Conservation (phyloP, 1,140 invertebrate species). For the Wiebesia pumilae region DNA sequence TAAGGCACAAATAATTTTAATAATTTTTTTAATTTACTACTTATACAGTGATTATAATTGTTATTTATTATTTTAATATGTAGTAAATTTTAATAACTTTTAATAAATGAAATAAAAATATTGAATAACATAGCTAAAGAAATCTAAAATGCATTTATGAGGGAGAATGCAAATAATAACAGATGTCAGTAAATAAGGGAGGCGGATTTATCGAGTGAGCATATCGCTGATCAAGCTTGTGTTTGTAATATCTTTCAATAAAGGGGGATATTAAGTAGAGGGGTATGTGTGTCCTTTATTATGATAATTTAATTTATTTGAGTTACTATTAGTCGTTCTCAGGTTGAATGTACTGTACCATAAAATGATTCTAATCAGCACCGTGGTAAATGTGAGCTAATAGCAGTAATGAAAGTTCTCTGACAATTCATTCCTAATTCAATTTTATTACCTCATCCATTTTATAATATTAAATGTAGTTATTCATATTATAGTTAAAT, state of each 20-base stretch:
- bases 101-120: conserved; percentile 49
- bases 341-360: conserved; percentile 58
- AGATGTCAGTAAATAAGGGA: conserved; percentile 72
- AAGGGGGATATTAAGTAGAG: conserved; percentile 47
- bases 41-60: not conserved
- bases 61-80: not conserved
- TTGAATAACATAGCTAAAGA: not conserved
- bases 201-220: conserved; percentile 72
- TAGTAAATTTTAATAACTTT: conserved; percentile 29
- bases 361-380: conserved; percentile 70
- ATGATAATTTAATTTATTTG: conserved; percentile 75
- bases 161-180: conserved; percentile 73
- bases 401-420: conserved; percentile 66
- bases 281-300: conserved; percentile 63
- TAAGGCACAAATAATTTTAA: too few relatives aligned
- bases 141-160: not conserved
- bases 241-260: conserved; percentile 56
- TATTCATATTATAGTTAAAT: too few relatives aligned
- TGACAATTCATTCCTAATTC: not conserved
- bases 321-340: conserved; percentile 71
- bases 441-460: too few relatives aligned
- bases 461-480: too few relatives aligned
- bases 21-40: too few relatives aligned
- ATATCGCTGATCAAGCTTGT: conserved; percentile 67
- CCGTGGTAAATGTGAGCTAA: conserved; percentile 69